Evolutionary conservation across 1,140 invertebrate species (phyloP).

Genomic region (Phocides pigmalion): DNA sequence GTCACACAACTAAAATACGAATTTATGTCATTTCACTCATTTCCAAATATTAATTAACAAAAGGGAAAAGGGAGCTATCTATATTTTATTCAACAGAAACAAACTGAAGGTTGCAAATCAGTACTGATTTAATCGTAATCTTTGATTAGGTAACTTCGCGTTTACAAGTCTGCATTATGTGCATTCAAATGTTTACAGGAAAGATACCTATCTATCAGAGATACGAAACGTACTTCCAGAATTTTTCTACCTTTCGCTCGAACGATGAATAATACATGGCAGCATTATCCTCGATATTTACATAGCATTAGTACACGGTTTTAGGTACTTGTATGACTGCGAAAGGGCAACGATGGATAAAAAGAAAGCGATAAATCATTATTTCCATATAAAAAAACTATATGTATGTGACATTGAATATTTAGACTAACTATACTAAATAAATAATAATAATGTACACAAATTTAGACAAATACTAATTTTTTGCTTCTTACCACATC

Average conservation of each 20-base stretch:
- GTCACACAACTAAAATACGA: too few relatives aligned
- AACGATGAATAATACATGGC: conserved; percentile 30
- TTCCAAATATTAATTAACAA: too few relatives aligned
- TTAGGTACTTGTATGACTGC: conserved; percentile 1
- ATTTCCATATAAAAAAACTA: too few relatives aligned
- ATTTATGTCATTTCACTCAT: too few relatives aligned
- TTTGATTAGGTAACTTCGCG: background rate
- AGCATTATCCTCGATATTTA: conserved; percentile 28
- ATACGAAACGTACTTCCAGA: conserved; percentile 24
- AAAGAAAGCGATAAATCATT: too few relatives aligned
- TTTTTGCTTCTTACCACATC: too few relatives aligned
- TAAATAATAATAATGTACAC: too few relatives aligned
- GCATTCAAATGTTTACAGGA: conserved; percentile 10
- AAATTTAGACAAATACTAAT: too few relatives aligned
- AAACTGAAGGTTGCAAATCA: background rate
- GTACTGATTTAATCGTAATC: background rate
- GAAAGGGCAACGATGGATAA: background rate
- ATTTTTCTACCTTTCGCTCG: conserved; percentile 27
- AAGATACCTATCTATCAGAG: conserved; percentile 21
- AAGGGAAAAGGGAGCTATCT: too few relatives aligned
- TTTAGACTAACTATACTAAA: too few relatives aligned
- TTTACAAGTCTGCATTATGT: background rate
- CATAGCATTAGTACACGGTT: conserved; percentile 23
- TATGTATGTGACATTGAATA: too few relatives aligned
- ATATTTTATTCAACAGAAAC: background rate